Conservation (phyloP, 2,888 invertebrate genomes). For the Ceraclea dissimilis region DNA sequence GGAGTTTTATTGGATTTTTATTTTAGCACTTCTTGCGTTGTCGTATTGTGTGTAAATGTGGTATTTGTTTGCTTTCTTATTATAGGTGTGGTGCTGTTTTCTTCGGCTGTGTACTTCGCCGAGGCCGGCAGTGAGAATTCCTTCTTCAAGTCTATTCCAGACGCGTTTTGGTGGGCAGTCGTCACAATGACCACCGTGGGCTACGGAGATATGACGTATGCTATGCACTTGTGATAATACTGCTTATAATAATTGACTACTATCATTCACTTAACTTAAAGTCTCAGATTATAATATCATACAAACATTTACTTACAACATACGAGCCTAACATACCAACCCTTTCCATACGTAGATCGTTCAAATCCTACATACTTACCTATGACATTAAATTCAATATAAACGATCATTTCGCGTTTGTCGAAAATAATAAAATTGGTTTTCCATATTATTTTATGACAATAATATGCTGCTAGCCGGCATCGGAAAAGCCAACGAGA, state of each 20-base stretch:
- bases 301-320: not conserved
- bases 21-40: constrained; percentile 1
- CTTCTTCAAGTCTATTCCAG: constrained; percentile 99
- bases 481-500: too few species aligned
- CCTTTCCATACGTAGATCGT: too few species aligned
- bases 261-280: constrained; percentile 6
- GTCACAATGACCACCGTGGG: constrained; percentile 99
- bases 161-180: constrained; percentile 99
- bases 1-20: not conserved
- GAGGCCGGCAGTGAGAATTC: constrained; percentile 99
- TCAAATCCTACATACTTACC: too few species aligned
- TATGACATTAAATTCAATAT: too few species aligned
- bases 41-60: constrained; percentile 13
- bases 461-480: too few species aligned
- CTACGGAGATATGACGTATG: constrained; percentile 99
- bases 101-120: constrained; percentile 99
- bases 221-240: constrained; percentile 30
- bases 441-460: too few species aligned
- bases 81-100: constrained; percentile 99
- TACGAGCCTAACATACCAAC: too few species aligned
- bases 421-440: too few species aligned
- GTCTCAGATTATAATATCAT: not conserved
- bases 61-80: constrained; percentile 29
- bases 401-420: too few species aligned
- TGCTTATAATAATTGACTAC: constrained; percentile 6